Evolutionary conservation across 2,797 vertebrate genomes (phyloP).

Genomic region (Eospalax fontanierii): DNA sequence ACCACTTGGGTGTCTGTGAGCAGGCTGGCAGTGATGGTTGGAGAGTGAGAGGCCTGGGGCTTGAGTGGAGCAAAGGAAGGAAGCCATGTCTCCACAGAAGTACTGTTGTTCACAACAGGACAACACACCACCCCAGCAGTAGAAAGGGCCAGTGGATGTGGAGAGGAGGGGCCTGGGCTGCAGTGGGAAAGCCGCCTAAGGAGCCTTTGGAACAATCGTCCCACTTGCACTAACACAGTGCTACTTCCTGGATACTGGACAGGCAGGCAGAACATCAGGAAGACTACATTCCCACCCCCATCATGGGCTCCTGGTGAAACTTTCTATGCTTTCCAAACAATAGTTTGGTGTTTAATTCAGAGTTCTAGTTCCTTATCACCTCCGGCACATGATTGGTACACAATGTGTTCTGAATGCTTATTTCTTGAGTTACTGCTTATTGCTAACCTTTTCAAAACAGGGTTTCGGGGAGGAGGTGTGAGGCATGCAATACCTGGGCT

Average conservation of each 20-base stretch:
- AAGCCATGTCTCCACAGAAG: background rate
- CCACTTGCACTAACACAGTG: background rate
- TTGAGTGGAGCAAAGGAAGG: background rate
- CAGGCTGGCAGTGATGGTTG: rapidly evolving
- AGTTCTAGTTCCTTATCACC: background rate
- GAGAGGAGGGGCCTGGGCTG: background rate
- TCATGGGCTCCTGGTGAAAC: background rate
- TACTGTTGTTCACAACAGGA: background rate
- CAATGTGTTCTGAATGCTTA: background rate
- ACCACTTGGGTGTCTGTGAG: background rate
- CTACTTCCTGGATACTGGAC: too few relatives aligned
- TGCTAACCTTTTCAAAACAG: background rate
- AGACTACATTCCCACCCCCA: background rate
- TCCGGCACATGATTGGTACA: background rate
- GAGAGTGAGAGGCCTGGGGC: rapidly evolving
- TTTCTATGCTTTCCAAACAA: background rate
- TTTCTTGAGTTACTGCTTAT: background rate
- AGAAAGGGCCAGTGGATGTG: rapidly evolving
- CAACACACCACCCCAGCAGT: background rate
- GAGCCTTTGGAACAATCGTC: background rate
- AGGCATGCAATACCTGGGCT: rapidly evolving
- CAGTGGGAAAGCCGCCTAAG: rapidly evolving
- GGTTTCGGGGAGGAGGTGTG: too few relatives aligned
- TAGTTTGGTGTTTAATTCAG: background rate
- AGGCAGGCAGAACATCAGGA: rapidly evolving